A percentile compares a stretch with the other conserved stretches of the same genome.
Evolutionary conservation across 2,113 vertebrate species (phyloP).

Genomic region (Spheniscus mendiculus): DNA sequence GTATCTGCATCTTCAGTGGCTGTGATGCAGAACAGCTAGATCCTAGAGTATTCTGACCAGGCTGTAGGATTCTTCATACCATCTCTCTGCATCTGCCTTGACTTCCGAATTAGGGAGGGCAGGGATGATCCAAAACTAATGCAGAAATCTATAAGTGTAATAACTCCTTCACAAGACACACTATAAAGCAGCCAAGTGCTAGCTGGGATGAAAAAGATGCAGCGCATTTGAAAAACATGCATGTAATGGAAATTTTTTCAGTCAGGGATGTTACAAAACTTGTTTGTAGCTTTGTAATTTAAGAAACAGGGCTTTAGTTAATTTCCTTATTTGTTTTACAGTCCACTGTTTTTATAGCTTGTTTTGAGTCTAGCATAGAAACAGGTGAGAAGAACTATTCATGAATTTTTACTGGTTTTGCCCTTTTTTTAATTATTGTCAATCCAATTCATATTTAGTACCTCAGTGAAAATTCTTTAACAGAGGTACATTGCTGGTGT

Average conservation of each 20-base stretch:
- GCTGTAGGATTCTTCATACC: too few relatives aligned
- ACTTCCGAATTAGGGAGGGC: neutral
- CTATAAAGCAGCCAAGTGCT: neutral
- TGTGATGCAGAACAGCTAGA: neutral
- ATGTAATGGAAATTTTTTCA: neutral
- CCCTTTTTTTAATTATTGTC: neutral
- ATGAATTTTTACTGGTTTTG: neutral
- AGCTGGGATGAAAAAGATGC: neutral
- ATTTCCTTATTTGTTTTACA: neutral
- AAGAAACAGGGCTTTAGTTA: neutral
- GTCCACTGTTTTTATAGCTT: neutral
- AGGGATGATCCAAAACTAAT: neutral
- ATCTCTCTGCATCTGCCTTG: neutral
- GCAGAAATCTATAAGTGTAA: neutral
- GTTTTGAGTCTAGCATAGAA: neutral
- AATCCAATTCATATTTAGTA: neutral
- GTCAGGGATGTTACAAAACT: neutral
- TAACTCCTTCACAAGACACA: neutral
- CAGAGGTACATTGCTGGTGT: neutral
- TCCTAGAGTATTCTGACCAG: neutral
- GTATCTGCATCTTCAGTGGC: neutral
- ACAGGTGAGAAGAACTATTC: neutral
- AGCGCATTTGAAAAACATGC: neutral
- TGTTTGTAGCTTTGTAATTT: neutral
- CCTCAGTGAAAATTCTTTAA: neutral